phyloP scores from a whole-genome alignment of 2,888 invertebrate species.

The Cotesia congregata region DNA sequence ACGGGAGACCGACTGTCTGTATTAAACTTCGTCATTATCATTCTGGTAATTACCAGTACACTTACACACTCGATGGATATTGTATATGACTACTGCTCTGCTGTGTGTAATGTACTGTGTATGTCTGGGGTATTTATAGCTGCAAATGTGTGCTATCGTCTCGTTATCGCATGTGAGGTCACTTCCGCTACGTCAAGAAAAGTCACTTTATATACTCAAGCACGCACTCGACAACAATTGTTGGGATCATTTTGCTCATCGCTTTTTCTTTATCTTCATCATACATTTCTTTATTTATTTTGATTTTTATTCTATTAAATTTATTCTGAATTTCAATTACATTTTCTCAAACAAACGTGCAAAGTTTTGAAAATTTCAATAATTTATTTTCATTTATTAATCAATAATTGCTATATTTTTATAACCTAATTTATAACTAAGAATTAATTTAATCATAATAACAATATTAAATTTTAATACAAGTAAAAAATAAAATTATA shows the following conservation, averaged over 20 bases:
- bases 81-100: too few relatives aligned
- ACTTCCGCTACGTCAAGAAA: slow-evolving; percentile 18
- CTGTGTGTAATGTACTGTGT: too few relatives aligned
- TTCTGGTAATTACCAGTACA: slow-evolving; percentile 64
- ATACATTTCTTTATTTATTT: background rate
- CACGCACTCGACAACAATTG: slow-evolving; percentile 2
- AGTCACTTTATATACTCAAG: slow-evolving; percentile 4
- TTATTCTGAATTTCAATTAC: too few relatives aligned
- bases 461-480: too few relatives aligned
- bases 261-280: slow-evolving; percentile 12
- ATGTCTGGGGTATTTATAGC: slow-evolving; percentile 7
- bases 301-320: background rate
- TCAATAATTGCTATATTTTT: too few relatives aligned
- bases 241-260: slow-evolving; percentile 19
- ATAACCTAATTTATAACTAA: too few relatives aligned
- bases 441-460: too few relatives aligned
- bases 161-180: slow-evolving; percentile 55
- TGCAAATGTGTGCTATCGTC: slow-evolving; percentile 56
- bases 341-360: too few relatives aligned
- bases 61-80: slow-evolving; percentile 17
- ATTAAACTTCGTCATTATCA: slow-evolving; percentile 62
- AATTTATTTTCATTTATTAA: too few relatives aligned
- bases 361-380: too few relatives aligned
- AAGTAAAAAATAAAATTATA: too few relatives aligned
- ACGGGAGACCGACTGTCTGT: slow-evolving; percentile 23